Conservation (phyloP, 2,113 vertebrate genomes). For the Nibea albiflora region DNA sequence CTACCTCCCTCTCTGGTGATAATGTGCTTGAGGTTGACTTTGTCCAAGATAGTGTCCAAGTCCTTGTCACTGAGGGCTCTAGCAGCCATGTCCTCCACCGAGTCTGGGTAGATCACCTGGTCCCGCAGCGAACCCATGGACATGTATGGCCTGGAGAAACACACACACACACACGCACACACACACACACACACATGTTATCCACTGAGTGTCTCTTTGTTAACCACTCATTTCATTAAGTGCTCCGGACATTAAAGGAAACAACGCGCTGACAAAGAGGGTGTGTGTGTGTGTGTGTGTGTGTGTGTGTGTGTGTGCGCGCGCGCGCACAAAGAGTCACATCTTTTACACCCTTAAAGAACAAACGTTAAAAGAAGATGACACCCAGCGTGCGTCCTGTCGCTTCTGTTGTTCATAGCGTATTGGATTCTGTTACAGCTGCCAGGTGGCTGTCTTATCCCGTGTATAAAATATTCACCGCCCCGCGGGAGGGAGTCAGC, state of each 20-base stretch:
- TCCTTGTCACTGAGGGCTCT: conserved; percentile 91
- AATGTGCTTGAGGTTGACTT: conserved; percentile 95
- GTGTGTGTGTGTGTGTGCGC: background rate
- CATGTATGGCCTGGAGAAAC: conserved; percentile 93
- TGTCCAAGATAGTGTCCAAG: conserved; percentile 91
- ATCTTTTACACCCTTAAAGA: background rate
- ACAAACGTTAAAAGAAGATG: conserved; percentile 7
- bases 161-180: conserved; percentile 8
- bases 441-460: conserved; percentile 52
- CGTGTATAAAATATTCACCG: conserved; percentile 80
- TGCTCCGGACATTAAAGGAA: background rate
- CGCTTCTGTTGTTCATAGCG: conserved; percentile 1
- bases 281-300: background rate
- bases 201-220: conserved; percentile 9
- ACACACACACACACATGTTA: background rate
- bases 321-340: conserved; percentile 22
- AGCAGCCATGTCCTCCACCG: conserved; percentile 91
- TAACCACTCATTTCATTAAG: conserved; percentile 19
- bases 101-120: conserved; percentile 98
- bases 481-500: conserved; percentile 52
- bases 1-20: conserved; percentile 97
- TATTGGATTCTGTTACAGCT: conserved; percentile 41
- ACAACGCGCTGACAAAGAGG: background rate
- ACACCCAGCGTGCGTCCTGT: conserved; percentile 6
- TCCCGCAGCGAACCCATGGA: conserved; percentile 95